Conservation (phyloP, 2,113 vertebrate genomes). For the Trogon melanurus region DNA sequence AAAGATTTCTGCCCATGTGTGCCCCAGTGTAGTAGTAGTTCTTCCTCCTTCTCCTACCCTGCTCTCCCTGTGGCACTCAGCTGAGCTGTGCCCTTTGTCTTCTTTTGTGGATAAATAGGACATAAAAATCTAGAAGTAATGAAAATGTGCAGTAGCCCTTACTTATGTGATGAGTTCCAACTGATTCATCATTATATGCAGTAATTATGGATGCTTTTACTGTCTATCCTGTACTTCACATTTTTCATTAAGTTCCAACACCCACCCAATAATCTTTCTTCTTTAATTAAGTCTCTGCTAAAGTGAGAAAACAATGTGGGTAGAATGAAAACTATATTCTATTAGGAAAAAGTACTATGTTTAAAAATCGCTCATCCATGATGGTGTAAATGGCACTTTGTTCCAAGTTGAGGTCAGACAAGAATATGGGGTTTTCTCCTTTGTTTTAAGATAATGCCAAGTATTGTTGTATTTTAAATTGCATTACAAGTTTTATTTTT, state of each 20-base stretch:
- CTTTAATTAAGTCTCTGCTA: background rate
- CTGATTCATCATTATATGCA: background rate
- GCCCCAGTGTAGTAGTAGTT: background rate
- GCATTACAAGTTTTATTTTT: background rate
- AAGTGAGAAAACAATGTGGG: background rate
- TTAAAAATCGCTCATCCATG: background rate
- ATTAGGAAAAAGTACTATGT: background rate
- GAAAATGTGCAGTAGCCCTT: background rate
- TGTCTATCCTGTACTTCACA: background rate
- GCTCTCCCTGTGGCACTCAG: background rate
- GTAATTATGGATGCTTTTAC: background rate
- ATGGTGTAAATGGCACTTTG: background rate
- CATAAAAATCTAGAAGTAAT: background rate
- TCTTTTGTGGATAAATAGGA: background rate
- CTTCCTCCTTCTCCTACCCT: accelerated
- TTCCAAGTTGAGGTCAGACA: background rate
- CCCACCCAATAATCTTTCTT: background rate
- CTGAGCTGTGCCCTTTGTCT: background rate
- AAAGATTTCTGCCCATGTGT: background rate
- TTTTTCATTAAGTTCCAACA: background rate
- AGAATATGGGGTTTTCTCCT: background rate
- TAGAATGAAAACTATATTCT: background rate
- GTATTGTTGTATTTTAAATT: background rate
- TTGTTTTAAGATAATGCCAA: background rate
- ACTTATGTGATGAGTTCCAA: background rate